These are phyloP conservation scores for Sarcophilus harrisii DNA, from an alignment of 2,797 vertebrate genomes.

Conservation along the genomic window DNA sequence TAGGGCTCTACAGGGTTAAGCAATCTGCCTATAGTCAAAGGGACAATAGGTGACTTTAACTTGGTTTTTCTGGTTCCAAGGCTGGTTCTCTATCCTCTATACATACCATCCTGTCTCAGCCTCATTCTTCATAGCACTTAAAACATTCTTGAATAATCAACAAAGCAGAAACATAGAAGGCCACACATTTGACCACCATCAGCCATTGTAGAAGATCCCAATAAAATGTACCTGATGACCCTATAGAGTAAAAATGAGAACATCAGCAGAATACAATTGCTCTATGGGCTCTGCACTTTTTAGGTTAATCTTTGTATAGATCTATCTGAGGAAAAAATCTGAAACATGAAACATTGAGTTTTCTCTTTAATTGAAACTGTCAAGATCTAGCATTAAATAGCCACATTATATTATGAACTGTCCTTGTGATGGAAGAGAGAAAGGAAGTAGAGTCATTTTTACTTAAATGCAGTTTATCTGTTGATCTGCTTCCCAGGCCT, in stretches of 20 bases:
- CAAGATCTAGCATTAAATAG: not conserved
- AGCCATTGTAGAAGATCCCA: not conserved
- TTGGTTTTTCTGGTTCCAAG: not conserved
- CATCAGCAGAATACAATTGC: not conserved
- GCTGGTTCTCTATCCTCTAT: not conserved
- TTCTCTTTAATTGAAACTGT: not conserved
- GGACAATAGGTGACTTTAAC: not conserved
- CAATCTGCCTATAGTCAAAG: not conserved
- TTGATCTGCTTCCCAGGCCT: conserved; percentile 61
- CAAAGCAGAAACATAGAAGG: not conserved
- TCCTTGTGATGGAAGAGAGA: not conserved
- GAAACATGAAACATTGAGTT: not conserved
- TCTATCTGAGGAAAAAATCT: not conserved
- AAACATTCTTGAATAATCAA: not conserved
- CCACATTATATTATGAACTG: not conserved
- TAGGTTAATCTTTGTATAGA: not conserved
- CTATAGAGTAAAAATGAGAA: not conserved
- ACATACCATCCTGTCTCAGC: not conserved
- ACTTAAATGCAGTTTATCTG: not conserved
- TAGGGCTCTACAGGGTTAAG: not conserved
- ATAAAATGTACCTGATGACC: not conserved
- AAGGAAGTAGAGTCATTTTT: not conserved
- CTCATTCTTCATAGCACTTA: not conserved
- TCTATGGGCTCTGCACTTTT: not conserved
- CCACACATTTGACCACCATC: not conserved